Percentiles rank a stretch among this genome's conserved stretches.
These are phyloP conservation scores for Lypha dubia DNA, from an alignment of 2,888 invertebrate species.

Conservation along the genomic window DNA sequence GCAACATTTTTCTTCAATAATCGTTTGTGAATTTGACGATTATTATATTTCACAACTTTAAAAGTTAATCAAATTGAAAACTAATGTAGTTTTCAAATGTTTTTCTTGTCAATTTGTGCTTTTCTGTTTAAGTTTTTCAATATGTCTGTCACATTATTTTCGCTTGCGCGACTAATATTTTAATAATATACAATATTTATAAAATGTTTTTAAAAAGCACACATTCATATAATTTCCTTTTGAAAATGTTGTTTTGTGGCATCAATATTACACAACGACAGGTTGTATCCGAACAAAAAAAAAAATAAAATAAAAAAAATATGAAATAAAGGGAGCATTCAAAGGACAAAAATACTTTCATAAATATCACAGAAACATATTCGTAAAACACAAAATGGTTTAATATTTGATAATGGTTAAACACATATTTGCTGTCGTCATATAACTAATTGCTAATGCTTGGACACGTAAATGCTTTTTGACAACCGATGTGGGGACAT, in stretches of 20 bases:
- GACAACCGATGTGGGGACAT: constrained; percentile 10
- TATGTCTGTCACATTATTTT: not conserved
- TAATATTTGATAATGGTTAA: constrained; percentile 10
- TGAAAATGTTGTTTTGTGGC: not conserved
- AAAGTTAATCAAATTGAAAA: not conserved
- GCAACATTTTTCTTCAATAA: too few relatives aligned
- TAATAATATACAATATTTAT: not conserved
- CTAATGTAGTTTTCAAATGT: not conserved
- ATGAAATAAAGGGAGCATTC: constrained; percentile 3
- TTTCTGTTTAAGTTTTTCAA: too few relatives aligned
- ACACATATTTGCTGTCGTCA: not conserved
- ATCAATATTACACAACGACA: not conserved
- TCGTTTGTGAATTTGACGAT: too few relatives aligned
- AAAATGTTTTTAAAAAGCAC: not conserved
- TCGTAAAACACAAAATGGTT: constrained; percentile 11
- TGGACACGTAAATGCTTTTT: constrained; percentile 63
- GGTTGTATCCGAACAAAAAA: not conserved
- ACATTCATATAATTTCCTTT: not conserved
- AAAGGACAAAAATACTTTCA: not conserved
- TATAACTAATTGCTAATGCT: constrained; percentile 60
- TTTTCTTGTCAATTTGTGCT: not conserved
- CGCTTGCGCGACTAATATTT: too few relatives aligned
- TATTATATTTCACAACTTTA: too few relatives aligned
- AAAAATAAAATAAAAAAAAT: too few relatives aligned
- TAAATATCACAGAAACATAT: constrained; percentile 7